Base-by-base conservation (phyloP, 2,113 vertebrate genomes). In the Ahaetulla prasina region DNA sequence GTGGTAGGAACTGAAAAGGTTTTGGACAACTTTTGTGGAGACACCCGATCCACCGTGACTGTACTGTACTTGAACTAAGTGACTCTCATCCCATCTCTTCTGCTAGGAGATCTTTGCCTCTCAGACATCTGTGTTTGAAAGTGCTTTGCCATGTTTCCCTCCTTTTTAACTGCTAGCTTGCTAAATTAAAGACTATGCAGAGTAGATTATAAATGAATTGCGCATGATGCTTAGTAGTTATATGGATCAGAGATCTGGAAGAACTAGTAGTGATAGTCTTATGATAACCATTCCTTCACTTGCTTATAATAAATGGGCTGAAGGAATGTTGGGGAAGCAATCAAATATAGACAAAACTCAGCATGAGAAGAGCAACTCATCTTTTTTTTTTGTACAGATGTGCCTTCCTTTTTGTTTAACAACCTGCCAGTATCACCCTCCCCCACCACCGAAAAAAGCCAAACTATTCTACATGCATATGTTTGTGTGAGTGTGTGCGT, bases 11-110 rank as follows among this genome's bases (percentile, higher is more conserved):
- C 18, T 30, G 91, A 47, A 89, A 50, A 89, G 86, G 54, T 91
- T 85, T 53, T 52, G 89, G 94, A 94, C 93, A 89, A 80, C 89
- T 94, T 50, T 85, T 87, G 57, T 87, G 95, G 92, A 93, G 91
- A 94, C 53, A 52, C 23, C 53, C 92, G 90, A 85, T 85, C n/a
- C 93, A 93, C 87, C 90, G 89, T 94, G 96, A 89, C 93, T 89
- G 95, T 92, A 91, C 94, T 95, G 95, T 93, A 91, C 95, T 95
- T 95, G 95, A 96, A 95, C 93, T 92, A 93, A 92, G 94, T n/a
- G 39, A 57, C 89, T 93, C 25, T 89, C 91, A 87, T 90, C 86
- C 85, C 87, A 49, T 92, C 74, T 92, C 92, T 55, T 89, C 53
- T 85, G 80, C 92, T 94, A 95, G 94, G 94, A 95, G 88, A 94